Evolutionary conservation across 2,113 vertebrate genomes (phyloP), one percentile per base, ranked within the genome.

Genomic region (Channa argus): DNA sequence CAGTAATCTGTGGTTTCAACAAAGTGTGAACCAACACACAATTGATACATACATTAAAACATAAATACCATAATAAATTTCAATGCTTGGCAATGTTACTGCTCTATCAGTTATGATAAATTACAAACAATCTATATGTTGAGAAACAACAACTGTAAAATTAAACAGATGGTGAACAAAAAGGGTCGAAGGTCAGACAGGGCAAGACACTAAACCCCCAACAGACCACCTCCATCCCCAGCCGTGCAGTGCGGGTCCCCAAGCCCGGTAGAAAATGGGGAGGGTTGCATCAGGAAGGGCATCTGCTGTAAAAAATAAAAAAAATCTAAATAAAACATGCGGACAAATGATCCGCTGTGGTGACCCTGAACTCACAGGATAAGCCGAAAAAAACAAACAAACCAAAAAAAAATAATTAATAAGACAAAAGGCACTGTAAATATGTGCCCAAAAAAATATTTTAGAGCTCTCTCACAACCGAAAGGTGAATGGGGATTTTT

Each of bases 41-140:
- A 70, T 55, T 43, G 60, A 77, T 79, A 77, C 55, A 84, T 47
- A 76, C 76, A 50, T 52, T 84, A 61, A 77, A 85, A 87, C 85
- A 93, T 92, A 92, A 93, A 93, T 89, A 92, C 82, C 78, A 82
- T 82, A 86, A 74, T n/a, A 84, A 75, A 79, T 63, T 58, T 71
- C 79, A 86, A 67, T 80, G 50, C 74, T 77, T 84, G 50, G 46
- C 75, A 75, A 55, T 64, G 67, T 80, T 61, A 81, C 58, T 70
- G 62, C 62, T 77, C 37, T 62, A 46, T 68, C 73, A 80, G 34
- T 77, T 83, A 69, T 52, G 74, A 88, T 88, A 89, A 88, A 82
- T 82, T 89, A 88, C 80, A 89, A 76, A 82, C 67, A 77, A 76
- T 24, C 53, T 78, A 63, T 79, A 85, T 70, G 66, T 62, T 63